Evolutionary conservation across 2,888 invertebrate genomes (phyloP), one percentile per base, ranked within the genome.

Genomic region (Trileptium ribeirensis): DNA sequence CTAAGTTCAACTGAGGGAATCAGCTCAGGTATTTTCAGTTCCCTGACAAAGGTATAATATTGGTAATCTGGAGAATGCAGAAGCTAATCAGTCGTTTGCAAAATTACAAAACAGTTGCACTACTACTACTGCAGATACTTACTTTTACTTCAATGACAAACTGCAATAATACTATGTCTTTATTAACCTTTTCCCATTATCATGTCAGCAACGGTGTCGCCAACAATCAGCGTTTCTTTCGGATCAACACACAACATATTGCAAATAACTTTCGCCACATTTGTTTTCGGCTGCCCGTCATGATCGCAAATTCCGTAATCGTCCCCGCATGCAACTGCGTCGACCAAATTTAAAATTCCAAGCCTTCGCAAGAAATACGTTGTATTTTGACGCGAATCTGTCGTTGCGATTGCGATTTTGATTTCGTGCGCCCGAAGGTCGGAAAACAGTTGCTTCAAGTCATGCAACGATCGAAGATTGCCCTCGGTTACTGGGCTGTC

Each of bases 321-420:
- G 84, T 90, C 90, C 0, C 90, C 90, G 83, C 90, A 90, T 31
- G 89, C 89, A 8, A 90, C 86, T 82, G 87, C 86, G 83, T 90
- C 90, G 1, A 90, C 74, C 74, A 33, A 34, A 24, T 40, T 1
- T 33, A 19, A 1, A 34, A 79, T 8, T 36, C 67, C 67, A 1
- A 83, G 79, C 2, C 34, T 36, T 0, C 40, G 19, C 1, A 84
- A 74, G 1, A 38, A 31, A 33, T 36, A 19, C 29, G 40, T 29
- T 2, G 83, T 83, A 64, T 86, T 86, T 36, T 86, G 82, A n/a
- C 89, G 84, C 81, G 88, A 89, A 84, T 90, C 90, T 29, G 89
- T 87, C 0, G 90, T 90, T 81, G 90, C 90, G 31, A 90, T 86
- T 38, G 90, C 90, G 67, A 90, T 88, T 82, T 90, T 90, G 33